A percentile compares a stretch with the other conserved stretches of the same genome.
Conservation (phyloP, 2,888 invertebrate genomes). For the Calliopum simillimum region DNA sequence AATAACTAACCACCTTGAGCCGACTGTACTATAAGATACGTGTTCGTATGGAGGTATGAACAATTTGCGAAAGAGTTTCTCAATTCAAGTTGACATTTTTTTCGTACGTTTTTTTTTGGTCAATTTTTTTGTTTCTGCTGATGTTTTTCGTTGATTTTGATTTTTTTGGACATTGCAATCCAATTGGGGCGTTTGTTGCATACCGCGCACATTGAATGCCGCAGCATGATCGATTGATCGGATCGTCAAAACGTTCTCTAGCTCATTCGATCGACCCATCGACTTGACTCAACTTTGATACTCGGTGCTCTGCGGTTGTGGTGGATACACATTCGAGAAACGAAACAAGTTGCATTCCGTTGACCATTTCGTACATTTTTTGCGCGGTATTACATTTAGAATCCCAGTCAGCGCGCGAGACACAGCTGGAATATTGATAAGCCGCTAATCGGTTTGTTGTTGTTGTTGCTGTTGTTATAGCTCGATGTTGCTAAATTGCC, state of each 20-base stretch:
- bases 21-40: conserved; percentile 28
- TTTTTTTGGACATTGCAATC: conserved; percentile 48
- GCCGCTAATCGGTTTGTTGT: conserved; percentile 51
- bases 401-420: conserved; percentile 44
- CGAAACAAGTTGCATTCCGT: conserved; percentile 64
- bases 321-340: too few species aligned
- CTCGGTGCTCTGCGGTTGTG: conserved; percentile 41
- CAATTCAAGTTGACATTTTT: conserved; percentile 25
- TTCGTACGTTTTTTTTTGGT: conserved; percentile 3
- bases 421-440: conserved; percentile 64
- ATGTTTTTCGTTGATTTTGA: conserved; percentile 52
- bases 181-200: conserved; percentile 56
- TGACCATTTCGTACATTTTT: conserved; percentile 58
- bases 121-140: conserved; percentile 40
- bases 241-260: conserved; percentile 2
- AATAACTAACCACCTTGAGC: conserved; percentile 1
- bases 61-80: conserved; percentile 24
- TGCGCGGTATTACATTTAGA: conserved; percentile 24
- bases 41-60: neutral
- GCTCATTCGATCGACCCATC: conserved; percentile 3
- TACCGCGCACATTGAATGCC: conserved; percentile 45
- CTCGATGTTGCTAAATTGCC: conserved; percentile 43
- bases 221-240: conserved; percentile 27
- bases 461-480: conserved; percentile 20
- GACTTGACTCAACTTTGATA: neutral